Conservation (phyloP, 2,888 invertebrate genomes). For the Chrysina gloriosa region DNA sequence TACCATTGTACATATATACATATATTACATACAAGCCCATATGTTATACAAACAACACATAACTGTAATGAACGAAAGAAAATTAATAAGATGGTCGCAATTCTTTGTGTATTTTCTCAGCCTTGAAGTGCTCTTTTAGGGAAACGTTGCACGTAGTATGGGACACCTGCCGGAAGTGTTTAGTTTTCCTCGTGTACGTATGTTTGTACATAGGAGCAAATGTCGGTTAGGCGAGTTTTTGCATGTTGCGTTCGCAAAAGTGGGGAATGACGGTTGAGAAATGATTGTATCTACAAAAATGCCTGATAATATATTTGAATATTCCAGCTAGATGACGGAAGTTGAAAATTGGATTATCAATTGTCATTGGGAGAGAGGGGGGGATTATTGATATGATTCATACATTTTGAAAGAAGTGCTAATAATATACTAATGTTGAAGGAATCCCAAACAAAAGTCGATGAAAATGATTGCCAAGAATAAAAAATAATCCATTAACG, state of each 20-base stretch:
- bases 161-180: conserved; percentile 42
- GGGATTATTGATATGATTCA: no score
- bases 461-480: no score
- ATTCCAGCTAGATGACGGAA: no score
- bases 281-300: no score
- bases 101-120: conserved; percentile 35
- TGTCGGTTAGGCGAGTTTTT: conserved; percentile 22
- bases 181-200: conserved; percentile 29
- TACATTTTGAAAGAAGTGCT: no score
- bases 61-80: background rate
- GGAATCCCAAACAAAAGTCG: no score
- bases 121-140: conserved; percentile 40
- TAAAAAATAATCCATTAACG: no score
- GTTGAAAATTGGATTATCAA: no score
- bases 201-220: background rate
- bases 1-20: conserved; percentile 3
- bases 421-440: no score
- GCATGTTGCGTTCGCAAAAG: conserved; percentile 22
- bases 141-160: conserved; percentile 27
- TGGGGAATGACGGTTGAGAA: conserved; percentile 10
- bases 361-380: no score
- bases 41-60: background rate
- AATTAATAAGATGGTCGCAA: conserved; percentile 34
- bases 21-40: no score
- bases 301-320: no score